Evolutionary conservation across 2,888 invertebrate genomes (phyloP).

Genomic region (Metacarcinus magister): DNA sequence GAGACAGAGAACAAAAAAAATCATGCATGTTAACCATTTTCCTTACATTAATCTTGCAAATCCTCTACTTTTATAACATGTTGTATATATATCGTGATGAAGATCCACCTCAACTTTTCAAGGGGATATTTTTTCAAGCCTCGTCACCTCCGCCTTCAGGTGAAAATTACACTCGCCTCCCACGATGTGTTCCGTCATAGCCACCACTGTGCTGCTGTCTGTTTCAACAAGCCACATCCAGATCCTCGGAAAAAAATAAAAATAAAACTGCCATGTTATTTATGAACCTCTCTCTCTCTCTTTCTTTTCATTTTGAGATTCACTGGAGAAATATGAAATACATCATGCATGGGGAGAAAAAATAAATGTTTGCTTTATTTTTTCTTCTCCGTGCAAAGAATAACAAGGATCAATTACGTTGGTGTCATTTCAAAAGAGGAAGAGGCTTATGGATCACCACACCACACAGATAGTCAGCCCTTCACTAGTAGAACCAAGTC

Average conservation of each 20-base stretch:
- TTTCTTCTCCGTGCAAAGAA: neutral
- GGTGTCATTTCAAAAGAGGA: neutral
- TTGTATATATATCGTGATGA: neutral
- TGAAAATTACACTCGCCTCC: neutral
- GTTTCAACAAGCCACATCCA: neutral
- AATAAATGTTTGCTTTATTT: neutral
- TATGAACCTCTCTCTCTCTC: neutral
- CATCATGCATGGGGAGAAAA: neutral
- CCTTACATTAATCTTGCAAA: neutral
- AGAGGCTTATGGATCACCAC: neutral
- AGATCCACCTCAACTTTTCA: neutral
- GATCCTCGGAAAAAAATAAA: neutral
- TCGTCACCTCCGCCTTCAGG: conserved; percentile 32
- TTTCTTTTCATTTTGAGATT: neutral
- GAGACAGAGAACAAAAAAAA: conserved; percentile 28
- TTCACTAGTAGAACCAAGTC: neutral
- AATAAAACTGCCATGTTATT: neutral
- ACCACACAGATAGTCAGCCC: neutral
- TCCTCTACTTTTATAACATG: neutral
- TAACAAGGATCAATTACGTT: conserved; percentile 15
- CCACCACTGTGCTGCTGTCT: neutral
- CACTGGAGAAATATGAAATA: conserved; percentile 26
- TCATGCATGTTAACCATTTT: neutral
- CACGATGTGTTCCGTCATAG: neutral
- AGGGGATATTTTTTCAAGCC: neutral